Percentiles rank a stretch among this genome's conserved stretches.
Evolutionary conservation across 2,888 invertebrate genomes (phyloP).

Genomic region (Neoascia interrupta): DNA sequence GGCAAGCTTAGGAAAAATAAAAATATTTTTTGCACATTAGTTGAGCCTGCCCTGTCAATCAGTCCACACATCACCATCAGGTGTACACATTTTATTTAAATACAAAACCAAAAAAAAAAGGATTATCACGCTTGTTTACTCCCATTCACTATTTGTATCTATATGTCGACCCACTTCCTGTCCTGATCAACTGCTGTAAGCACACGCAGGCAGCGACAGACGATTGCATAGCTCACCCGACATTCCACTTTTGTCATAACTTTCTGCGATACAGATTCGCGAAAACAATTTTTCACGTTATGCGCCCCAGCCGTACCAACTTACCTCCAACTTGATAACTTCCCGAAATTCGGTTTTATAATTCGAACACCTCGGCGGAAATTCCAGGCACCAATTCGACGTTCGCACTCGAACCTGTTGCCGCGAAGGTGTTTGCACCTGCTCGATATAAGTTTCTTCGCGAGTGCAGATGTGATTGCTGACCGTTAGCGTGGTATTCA

Average conservation of each 20-base stretch:
- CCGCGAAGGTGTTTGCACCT: slow-evolving; percentile 75
- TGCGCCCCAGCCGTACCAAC: slow-evolving; percentile 70
- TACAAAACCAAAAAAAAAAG: background rate
- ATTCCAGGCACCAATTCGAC: slow-evolving; percentile 88
- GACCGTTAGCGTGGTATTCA: slow-evolving; percentile 38
- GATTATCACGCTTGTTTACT: background rate
- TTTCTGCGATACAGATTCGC: background rate
- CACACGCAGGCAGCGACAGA: background rate
- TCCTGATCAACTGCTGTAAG: background rate
- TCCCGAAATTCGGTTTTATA: slow-evolving; percentile 86
- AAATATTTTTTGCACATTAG: too few species aligned
- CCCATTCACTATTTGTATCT: slow-evolving; percentile 14
- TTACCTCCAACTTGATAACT: slow-evolving; percentile 86
- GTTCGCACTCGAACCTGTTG: slow-evolving; percentile 86
- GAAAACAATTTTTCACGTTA: background rate
- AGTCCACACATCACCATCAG: too few species aligned
- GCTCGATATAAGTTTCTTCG: slow-evolving; percentile 82
- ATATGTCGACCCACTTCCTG: slow-evolving; percentile 34
- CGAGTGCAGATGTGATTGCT: slow-evolving; percentile 76
- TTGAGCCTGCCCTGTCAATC: too few species aligned
- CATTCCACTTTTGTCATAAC: slow-evolving; percentile 7
- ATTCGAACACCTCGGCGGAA: slow-evolving; percentile 90
- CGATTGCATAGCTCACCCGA: slow-evolving; percentile 9
- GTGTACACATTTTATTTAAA: background rate
- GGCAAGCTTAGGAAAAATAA: too few species aligned